phyloP scores from a whole-genome alignment of 1,140 invertebrate genomes.

The Limonius californicus region DNA sequence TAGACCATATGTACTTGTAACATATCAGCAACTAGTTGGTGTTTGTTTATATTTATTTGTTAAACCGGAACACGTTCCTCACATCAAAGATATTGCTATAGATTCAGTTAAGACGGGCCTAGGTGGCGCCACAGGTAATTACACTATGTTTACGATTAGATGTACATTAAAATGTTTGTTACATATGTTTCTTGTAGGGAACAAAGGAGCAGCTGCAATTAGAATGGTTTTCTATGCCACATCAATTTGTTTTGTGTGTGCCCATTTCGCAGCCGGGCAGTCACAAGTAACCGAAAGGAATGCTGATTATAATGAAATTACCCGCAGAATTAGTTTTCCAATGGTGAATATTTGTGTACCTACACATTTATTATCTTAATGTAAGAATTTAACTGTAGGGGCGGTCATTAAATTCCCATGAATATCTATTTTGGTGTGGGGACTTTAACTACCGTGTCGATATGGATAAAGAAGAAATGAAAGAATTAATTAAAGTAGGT shows the following conservation, averaged over 20 bases:
- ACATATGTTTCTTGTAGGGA: too few species aligned
- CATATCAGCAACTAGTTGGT: conserved; percentile 95
- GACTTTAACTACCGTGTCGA: conserved; percentile 99
- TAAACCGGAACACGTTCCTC: conserved; percentile 78
- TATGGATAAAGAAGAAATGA: conserved; percentile 92
- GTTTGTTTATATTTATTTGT: conserved; percentile 97
- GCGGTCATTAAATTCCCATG: conserved; percentile 87
- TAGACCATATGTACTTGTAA: conserved; percentile 86
- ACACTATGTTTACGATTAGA: too few species aligned
- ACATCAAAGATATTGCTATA: conserved; percentile 87
- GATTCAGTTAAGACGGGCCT: conserved; percentile 97
- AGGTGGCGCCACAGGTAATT: conserved; percentile 80
- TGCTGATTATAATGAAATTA: conserved; percentile 94
- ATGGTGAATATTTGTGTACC: conserved; percentile 57
- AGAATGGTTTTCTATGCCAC: conserved; percentile 88
- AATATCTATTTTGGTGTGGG: conserved; percentile 99
- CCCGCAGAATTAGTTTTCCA: conserved; percentile 87
- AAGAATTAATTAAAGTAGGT: conserved; percentile 74
- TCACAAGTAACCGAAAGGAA: conserved; percentile 94
- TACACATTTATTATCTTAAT: neutral
- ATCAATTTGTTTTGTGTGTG: conserved; percentile 96
- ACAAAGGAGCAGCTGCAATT: conserved; percentile 94
- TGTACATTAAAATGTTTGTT: too few species aligned
- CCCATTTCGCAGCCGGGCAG: conserved; percentile 98
- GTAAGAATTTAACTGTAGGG: conserved; percentile 51